These are phyloP conservation scores for Phymorhynchus buccinoides DNA, from an alignment of 1,140 invertebrate species.

Conservation along the genomic window DNA sequence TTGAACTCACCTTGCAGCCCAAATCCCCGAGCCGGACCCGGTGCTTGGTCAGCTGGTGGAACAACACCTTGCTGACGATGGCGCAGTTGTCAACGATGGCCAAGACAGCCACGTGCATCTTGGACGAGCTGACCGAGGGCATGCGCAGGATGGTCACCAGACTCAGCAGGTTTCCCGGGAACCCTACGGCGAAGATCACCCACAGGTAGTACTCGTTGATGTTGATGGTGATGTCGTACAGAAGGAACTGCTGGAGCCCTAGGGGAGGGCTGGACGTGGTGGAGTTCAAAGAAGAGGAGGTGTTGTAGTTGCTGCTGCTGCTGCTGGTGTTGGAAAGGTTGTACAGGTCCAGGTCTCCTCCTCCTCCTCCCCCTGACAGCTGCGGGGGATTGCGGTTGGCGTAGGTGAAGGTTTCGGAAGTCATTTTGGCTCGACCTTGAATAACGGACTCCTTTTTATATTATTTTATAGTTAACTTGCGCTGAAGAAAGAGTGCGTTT, in stretches of 20 bases:
- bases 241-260: constrained; percentile 17
- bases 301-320: background rate
- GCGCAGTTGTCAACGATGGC: constrained; percentile 51
- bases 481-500: background rate
- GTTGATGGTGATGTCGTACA: constrained; percentile 33
- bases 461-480: too few relatives aligned
- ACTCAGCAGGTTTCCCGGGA: constrained; percentile 61
- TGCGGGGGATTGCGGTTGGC: background rate
- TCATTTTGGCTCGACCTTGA: background rate
- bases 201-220: constrained; percentile 63
- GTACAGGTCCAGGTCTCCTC: background rate
- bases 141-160: constrained; percentile 58
- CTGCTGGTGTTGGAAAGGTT: constrained; percentile 2
- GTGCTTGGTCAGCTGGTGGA: constrained; percentile 49
- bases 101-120: constrained; percentile 54
- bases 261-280: background rate
- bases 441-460: too few relatives aligned
- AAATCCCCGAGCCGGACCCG: constrained; percentile 47
- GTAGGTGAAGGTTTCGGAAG: background rate
- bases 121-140: constrained; percentile 58
- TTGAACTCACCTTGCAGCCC: constrained; percentile 46
- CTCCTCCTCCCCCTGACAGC: too few relatives aligned
- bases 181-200: constrained; percentile 56
- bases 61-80: constrained; percentile 53
- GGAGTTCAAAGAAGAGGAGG: background rate